Percentiles rank a stretch among this genome's conserved stretches.
These are phyloP conservation scores for Heterodera carotae DNA, from an alignment of 1,140 invertebrate genomes.

Conservation along the genomic window DNA sequence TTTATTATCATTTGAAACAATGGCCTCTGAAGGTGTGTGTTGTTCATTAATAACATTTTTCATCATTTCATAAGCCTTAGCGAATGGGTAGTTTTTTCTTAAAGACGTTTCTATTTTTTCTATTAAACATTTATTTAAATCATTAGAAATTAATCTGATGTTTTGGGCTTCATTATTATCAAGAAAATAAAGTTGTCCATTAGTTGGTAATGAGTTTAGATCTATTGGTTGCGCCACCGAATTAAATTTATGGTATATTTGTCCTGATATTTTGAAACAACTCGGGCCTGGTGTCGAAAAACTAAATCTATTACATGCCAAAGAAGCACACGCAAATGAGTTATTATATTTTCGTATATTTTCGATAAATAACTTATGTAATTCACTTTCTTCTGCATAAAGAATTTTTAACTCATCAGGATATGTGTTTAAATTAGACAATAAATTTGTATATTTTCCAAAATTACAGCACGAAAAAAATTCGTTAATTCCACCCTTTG, in stretches of 20 bases:
- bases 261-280: slow-evolving; percentile 16
- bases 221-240: neutral
- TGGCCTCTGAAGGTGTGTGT: neutral
- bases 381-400: neutral
- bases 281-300: slow-evolving; percentile 6
- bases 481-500: too few species aligned
- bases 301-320: neutral
- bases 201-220: neutral
- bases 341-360: slow-evolving; percentile 13
- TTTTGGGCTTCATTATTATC: neutral
- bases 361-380: neutral
- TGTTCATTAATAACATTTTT: slow-evolving; percentile 1
- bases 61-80: too few species aligned
- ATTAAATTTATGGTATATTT: slow-evolving; percentile 15
- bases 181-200: slow-evolving; percentile 14
- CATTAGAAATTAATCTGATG: neutral
- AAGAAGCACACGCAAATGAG: slow-evolving; percentile 11
- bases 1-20: neutral
- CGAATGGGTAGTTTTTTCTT: too few species aligned
- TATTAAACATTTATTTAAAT: neutral
- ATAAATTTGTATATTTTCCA: too few species aligned
- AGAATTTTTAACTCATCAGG: slow-evolving; percentile 5
- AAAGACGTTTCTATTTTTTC: neutral
- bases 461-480: too few species aligned
- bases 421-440: neutral